Evolutionary conservation across 1,140 invertebrate species (phyloP).

Genomic region (Prorops nasuta): DNA sequence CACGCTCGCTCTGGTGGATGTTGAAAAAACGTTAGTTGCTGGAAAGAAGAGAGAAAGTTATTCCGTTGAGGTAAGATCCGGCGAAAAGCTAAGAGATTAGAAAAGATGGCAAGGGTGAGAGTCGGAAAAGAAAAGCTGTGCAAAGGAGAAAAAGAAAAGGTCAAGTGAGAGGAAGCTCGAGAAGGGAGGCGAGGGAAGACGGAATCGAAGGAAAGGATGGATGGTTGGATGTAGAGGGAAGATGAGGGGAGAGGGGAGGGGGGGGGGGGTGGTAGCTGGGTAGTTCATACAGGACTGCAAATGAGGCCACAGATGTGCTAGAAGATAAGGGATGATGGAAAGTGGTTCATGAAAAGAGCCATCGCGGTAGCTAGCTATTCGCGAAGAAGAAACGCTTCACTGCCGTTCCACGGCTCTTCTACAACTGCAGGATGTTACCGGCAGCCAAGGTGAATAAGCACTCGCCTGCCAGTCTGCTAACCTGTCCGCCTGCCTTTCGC

Average conservation of each 20-base stretch:
- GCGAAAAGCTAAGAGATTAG: too few relatives aligned
- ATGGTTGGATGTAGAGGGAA: background rate
- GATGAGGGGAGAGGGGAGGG: background rate
- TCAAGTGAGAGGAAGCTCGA: slow-evolving; percentile 8
- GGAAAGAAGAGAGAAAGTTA: background rate
- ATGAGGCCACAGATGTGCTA: slow-evolving; percentile 43
- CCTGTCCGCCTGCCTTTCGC: too few relatives aligned
- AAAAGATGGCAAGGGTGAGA: background rate
- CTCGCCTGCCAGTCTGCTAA: slow-evolving; percentile 3
- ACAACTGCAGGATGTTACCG: too few relatives aligned
- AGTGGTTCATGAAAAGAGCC: slow-evolving; percentile 45
- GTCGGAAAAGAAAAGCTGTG: background rate
- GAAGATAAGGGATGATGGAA: slow-evolving; percentile 45
- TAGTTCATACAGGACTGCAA: slow-evolving; percentile 39
- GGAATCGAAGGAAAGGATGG: slow-evolving; percentile 1
- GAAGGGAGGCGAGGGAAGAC: slow-evolving; percentile 12
- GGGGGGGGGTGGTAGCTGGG: slow-evolving; percentile 7
- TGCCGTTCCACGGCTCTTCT: background rate
- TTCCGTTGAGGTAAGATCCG: too few relatives aligned
- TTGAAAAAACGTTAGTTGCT: background rate
- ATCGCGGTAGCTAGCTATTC: slow-evolving; percentile 21
- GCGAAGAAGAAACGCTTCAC: background rate
- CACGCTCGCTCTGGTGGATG: too few relatives aligned
- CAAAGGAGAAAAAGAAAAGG: background rate
- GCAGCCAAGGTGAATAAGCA: slow-evolving; percentile 22